Evolutionary conservation across 2,888 invertebrate genomes (phyloP).

Genomic region (Polydrusus pterygomalis): DNA sequence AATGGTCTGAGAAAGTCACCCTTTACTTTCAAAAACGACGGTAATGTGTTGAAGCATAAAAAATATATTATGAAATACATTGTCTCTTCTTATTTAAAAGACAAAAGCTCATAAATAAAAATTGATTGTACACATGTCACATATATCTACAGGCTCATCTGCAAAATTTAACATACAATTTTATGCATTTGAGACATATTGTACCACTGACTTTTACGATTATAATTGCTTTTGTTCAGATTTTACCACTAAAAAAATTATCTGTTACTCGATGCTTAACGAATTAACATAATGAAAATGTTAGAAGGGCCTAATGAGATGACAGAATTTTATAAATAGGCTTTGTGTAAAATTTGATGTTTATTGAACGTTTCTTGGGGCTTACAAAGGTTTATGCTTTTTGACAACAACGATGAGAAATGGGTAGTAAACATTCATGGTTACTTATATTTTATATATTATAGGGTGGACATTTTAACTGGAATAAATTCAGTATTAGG

Average conservation of each 20-base stretch:
- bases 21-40: no score
- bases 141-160: conserved; percentile 10
- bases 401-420: neutral
- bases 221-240: conserved; percentile 13
- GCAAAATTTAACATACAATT: conserved; percentile 29
- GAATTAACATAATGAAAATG: conserved; percentile 31
- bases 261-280: conserved; percentile 25
- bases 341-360: conserved; percentile 21
- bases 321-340: conserved; percentile 9
- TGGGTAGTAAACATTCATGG: conserved; percentile 6
- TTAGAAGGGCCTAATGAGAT: conserved; percentile 25
- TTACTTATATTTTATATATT: conserved; percentile 16
- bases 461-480: no score
- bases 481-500: no score
- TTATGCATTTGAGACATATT: conserved; percentile 12
- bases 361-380: conserved; percentile 16
- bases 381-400: neutral
- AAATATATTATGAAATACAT: conserved; percentile 11
- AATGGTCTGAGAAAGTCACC: no score
- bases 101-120: conserved; percentile 22
- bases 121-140: conserved; percentile 8
- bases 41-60: neutral
- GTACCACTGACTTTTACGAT: conserved; percentile 25
- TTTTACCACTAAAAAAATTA: conserved; percentile 27
- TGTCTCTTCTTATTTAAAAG: conserved; percentile 26